These are phyloP conservation scores for Dione juno DNA, from an alignment of 2,888 invertebrate species.

Conservation along the genomic window DNA sequence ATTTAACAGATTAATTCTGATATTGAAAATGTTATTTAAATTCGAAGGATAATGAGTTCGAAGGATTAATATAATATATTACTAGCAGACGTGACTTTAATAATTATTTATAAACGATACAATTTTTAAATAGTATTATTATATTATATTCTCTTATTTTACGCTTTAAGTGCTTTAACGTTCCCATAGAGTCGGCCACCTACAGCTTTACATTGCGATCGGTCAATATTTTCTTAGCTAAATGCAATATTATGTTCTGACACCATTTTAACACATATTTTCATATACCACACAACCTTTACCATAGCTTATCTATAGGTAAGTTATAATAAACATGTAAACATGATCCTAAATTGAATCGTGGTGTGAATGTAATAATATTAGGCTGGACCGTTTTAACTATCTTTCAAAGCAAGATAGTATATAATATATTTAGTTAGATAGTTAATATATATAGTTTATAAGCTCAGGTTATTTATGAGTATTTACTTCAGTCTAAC, in stretches of 20 bases:
- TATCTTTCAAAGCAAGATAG: no score
- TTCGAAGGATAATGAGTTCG: no score
- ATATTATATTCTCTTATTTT: not conserved
- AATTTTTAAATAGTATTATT: no score
- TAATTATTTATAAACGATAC: no score
- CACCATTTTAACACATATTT: not conserved
- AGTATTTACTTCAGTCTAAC: not conserved
- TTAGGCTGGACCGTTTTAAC: not conserved
- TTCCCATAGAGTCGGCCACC: slow-evolving; percentile 4
- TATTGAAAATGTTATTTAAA: no score
- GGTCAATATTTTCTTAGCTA: slow-evolving; percentile 8
- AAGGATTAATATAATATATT: no score
- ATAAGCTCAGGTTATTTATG: not conserved
- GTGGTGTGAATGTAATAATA: not conserved
- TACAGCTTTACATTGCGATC: not conserved
- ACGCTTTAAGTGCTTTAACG: not conserved
- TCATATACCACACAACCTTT: no score
- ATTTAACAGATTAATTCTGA: no score
- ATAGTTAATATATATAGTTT: not conserved
- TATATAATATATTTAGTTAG: no score
- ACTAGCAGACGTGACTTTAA: no score
- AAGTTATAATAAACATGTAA: not conserved
- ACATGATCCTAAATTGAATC: not conserved
- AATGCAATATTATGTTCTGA: slow-evolving; percentile 4
- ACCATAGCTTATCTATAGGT: not conserved